phyloP scores from a whole-genome alignment of 1,140 invertebrate genomes.

The Drosophila prosaltans region DNA sequence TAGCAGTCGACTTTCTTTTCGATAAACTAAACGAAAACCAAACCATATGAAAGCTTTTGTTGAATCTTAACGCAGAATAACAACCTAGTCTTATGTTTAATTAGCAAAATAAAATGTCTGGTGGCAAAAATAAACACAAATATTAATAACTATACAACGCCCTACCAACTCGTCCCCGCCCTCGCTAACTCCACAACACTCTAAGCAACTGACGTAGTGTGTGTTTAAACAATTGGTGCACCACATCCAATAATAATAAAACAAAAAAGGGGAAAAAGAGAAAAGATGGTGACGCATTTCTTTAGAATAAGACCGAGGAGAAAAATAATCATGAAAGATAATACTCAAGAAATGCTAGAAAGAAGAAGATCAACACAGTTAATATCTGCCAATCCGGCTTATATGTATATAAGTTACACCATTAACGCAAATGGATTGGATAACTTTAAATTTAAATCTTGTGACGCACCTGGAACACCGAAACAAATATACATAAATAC shows the following conservation, averaged over 20 bases:
- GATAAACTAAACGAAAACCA: too few relatives aligned
- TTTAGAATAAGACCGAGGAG: neutral
- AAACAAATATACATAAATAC: too few relatives aligned
- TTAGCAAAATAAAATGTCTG: constrained; percentile 10
- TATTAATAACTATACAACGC: constrained; percentile 2
- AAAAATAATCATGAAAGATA: too few relatives aligned
- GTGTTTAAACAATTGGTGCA: constrained; percentile 12
- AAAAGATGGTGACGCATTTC: constrained; percentile 6
- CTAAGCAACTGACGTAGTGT: constrained; percentile 7
- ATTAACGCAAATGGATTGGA: neutral
- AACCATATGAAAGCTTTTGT: neutral
- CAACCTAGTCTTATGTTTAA: constrained; percentile 1
- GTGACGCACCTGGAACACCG: neutral
- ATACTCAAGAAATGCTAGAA: neutral
- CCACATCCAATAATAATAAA: neutral
- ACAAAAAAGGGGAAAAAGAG: neutral
- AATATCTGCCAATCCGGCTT: neutral
- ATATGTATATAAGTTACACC: neutral
- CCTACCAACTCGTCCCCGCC: too few relatives aligned
- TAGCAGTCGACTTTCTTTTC: too few relatives aligned
- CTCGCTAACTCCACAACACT: neutral
- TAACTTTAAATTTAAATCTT: neutral
- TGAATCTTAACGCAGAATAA: constrained; percentile 1
- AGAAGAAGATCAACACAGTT: neutral
- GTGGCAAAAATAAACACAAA: neutral